These are phyloP conservation scores for Aricia artaxerxes DNA, from an alignment of 2,888 invertebrate genomes.

Conservation along the genomic window DNA sequence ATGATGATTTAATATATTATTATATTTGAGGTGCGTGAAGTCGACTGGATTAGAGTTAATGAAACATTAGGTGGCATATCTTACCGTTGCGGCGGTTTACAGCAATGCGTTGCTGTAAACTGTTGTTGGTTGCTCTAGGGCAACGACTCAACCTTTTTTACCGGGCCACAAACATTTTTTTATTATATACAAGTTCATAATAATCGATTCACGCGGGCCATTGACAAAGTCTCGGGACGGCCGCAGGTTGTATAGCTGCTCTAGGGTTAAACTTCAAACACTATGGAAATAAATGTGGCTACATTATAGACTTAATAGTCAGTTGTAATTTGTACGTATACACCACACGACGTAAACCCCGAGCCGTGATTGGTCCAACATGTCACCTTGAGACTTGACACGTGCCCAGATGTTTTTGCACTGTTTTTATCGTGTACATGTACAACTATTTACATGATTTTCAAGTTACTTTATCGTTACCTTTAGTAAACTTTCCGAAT, in stretches of 20 bases:
- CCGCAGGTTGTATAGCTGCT: not conserved
- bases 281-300: not conserved
- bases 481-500: not conserved
- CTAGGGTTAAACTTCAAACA: not conserved
- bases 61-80: not conserved
- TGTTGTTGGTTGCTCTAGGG: not conserved
- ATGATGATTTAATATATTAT: no score
- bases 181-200: no score
- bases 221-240: no score
- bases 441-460: constrained; percentile 16
- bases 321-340: not conserved
- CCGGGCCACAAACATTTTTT: no score
- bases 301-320: not conserved
- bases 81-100: not conserved
- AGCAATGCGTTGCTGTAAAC: not conserved
- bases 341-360: constrained; percentile 33
- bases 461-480: not conserved
- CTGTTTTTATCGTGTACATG: not conserved
- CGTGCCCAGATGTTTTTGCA: constrained; percentile 29
- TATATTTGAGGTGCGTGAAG: not conserved
- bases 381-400: constrained; percentile 38
- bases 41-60: not conserved
- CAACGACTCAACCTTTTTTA: no score
- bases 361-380: constrained; percentile 36
- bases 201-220: no score